A percentile compares a stretch with the other conserved stretches of the same genome.
phyloP scores from a whole-genome alignment of 2,113 vertebrate species.

The Macrotis lagotis region DNA sequence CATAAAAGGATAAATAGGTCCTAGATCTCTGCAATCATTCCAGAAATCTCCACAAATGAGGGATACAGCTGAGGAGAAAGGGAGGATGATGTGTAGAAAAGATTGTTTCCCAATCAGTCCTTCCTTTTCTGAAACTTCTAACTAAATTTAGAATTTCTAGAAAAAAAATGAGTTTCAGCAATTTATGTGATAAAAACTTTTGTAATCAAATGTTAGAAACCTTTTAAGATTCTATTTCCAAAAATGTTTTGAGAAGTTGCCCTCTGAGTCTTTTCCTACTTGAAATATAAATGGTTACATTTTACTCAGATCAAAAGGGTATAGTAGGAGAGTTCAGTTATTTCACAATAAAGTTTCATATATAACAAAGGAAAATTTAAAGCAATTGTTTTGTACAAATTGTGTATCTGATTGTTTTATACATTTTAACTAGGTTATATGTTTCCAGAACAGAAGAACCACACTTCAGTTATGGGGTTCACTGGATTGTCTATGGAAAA shows the following conservation, averaged over 20 bases:
- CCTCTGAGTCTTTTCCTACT: not conserved
- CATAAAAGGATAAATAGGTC: too few species aligned
- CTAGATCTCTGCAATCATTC: not conserved
- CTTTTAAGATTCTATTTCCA: constrained; percentile 26
- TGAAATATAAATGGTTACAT: not conserved
- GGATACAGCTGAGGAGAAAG: not conserved
- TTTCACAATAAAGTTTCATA: constrained; percentile 8
- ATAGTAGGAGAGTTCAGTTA: too few species aligned
- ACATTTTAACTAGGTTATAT: constrained; percentile 20
- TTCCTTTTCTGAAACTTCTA: not conserved
- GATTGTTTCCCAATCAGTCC: not conserved
- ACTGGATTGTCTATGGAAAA: constrained; percentile 39
- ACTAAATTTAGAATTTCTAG: not conserved
- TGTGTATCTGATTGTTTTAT: not conserved
- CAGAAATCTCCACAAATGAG: not conserved
- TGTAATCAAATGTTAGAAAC: constrained; percentile 1
- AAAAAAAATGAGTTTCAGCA: constrained; percentile 16
- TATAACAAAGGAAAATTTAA: not conserved
- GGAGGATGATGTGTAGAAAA: not conserved
- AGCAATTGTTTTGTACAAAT: not conserved
- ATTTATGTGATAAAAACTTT: not conserved
- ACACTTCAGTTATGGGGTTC: constrained; percentile 6
- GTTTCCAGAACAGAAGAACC: constrained; percentile 25
- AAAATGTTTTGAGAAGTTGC: not conserved
- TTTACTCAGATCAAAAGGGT: not conserved